phyloP scores from a whole-genome alignment of 2,113 vertebrate genomes.

The Platysteira castanea region DNA sequence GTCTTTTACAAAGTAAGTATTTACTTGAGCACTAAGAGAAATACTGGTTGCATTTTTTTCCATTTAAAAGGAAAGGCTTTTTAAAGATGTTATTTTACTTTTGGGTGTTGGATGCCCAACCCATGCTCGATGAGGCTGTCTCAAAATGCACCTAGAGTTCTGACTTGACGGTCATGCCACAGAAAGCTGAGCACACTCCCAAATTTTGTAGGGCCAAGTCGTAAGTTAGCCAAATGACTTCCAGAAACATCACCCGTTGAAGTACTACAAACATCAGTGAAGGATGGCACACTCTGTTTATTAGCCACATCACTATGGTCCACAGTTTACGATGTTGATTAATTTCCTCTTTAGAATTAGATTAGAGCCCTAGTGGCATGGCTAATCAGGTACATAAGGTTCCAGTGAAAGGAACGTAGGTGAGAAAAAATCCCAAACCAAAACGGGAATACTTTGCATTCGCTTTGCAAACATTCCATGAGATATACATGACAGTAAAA shows the following conservation, averaged over 20 bases:
- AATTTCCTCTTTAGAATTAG: neutral
- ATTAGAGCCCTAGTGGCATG: neutral
- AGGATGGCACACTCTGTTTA: neutral
- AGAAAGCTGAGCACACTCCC: neutral
- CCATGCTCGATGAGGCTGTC: neutral
- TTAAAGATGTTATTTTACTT: neutral
- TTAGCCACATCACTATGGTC: too few species aligned
- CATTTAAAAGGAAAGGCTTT: neutral
- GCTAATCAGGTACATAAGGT: neutral
- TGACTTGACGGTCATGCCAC: neutral
- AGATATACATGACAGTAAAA: neutral
- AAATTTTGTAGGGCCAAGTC: neutral
- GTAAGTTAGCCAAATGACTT: neutral
- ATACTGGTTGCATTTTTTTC: neutral
- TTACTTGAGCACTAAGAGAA: neutral
- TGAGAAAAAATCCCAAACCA: neutral
- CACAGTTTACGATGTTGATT: neutral
- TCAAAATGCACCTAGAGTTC: neutral
- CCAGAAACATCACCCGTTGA: neutral
- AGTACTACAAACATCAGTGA: neutral
- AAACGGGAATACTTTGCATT: neutral
- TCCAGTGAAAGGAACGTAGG: neutral
- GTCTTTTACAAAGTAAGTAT: neutral
- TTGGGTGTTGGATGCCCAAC: neutral
- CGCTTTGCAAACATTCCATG: fast-evolving